Evolutionary conservation across 2,113 vertebrate genomes (phyloP).

Genomic region (Xenus cinereus): DNA sequence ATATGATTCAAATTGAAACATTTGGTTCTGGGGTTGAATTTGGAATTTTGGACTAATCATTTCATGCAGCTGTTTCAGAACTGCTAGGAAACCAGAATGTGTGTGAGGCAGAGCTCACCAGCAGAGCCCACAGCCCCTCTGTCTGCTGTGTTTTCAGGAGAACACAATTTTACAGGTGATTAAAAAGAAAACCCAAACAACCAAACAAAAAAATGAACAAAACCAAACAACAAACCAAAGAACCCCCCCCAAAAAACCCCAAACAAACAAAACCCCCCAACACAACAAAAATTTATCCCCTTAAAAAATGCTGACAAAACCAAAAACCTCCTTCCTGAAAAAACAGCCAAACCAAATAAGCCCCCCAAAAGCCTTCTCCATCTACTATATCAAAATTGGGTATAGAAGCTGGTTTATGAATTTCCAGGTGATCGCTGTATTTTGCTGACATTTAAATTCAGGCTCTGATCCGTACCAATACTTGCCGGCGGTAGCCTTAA

Average conservation of each 20-base stretch:
- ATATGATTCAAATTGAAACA: background rate
- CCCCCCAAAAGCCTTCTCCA: background rate
- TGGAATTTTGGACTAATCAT: background rate
- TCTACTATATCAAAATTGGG: background rate
- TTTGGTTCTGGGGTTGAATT: background rate
- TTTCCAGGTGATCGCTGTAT: background rate
- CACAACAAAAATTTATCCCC: background rate
- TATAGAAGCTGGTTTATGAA: background rate
- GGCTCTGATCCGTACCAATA: background rate
- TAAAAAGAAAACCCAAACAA: background rate
- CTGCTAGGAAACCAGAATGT: background rate
- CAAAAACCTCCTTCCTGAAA: rapidly evolving
- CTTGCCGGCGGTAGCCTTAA: background rate
- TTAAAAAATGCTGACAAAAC: background rate
- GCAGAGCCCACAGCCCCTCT: background rate
- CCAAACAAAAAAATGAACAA: background rate
- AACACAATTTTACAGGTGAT: background rate
- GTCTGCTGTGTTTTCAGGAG: background rate
- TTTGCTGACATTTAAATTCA: background rate
- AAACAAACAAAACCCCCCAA: background rate
- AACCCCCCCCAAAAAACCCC: background rate
- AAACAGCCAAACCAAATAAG: rapidly evolving
- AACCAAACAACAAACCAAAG: background rate
- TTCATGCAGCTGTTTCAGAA: background rate
- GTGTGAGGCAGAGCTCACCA: background rate